A percentile compares a stretch with the other conserved stretches of the same genome.
Evolutionary conservation across 2,113 vertebrate genomes (phyloP).

Genomic region (Plecotus auritus): DNA sequence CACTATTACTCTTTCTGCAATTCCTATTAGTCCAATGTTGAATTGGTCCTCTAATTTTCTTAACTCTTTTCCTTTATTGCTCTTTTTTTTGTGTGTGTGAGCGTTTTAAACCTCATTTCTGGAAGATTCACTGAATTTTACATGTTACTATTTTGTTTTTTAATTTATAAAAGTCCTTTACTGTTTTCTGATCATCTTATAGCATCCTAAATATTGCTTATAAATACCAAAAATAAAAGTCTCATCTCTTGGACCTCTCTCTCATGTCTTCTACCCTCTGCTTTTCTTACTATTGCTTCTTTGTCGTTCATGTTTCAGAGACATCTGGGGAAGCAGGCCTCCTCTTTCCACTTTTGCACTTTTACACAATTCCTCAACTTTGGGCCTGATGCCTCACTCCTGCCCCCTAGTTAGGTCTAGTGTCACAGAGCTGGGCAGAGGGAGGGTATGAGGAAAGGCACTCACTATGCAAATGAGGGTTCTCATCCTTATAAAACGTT

Average conservation of each 20-base stretch:
- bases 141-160: background rate
- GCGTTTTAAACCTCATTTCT: background rate
- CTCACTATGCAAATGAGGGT: background rate
- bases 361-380: background rate
- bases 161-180: background rate
- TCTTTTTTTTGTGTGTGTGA: background rate
- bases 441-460: background rate
- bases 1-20: background rate
- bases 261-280: background rate
- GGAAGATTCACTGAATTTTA: background rate
- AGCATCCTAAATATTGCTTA: background rate
- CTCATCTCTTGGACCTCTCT: background rate
- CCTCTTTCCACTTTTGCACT: background rate
- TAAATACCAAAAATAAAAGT: background rate
- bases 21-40: background rate
- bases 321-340: background rate
- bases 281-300: background rate
- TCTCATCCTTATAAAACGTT: background rate
- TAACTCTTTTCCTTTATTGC: background rate
- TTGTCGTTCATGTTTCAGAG: background rate
- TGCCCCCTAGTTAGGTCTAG: background rate
- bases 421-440: background rate
- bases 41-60: background rate
- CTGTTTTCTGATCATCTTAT: background rate
- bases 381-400: background rate